A percentile compares a stretch with the other conserved stretches of the same genome.
These are phyloP conservation scores for Drosophila quasianomalipes DNA, from an alignment of 2,888 invertebrate species.

Conservation along the genomic window DNA sequence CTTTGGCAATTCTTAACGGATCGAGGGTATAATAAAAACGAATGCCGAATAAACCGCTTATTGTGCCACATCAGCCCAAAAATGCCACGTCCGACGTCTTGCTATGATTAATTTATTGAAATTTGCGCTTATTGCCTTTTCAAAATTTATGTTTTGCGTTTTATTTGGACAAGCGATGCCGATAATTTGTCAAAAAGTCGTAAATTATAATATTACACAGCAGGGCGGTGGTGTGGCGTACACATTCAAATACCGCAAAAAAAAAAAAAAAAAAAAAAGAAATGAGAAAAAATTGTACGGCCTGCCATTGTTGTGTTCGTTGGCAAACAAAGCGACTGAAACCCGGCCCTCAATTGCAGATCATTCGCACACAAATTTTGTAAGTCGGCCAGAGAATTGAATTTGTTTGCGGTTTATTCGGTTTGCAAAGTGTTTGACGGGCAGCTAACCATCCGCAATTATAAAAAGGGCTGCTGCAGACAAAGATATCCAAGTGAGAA, in stretches of 20 bases:
- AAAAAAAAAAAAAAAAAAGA: background rate
- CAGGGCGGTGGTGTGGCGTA: background rate
- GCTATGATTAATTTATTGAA: slow-evolving; percentile 78
- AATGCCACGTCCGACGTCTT: slow-evolving; percentile 49
- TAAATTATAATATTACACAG: slow-evolving; percentile 72
- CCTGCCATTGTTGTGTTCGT: background rate
- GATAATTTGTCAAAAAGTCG: slow-evolving; percentile 82
- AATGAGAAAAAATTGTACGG: background rate
- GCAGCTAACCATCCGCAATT: slow-evolving; percentile 29
- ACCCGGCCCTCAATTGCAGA: slow-evolving; percentile 1
- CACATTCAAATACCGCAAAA: slow-evolving; percentile 1
- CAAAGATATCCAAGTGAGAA: slow-evolving; percentile 10
- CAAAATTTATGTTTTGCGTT: slow-evolving; percentile 69
- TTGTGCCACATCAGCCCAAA: slow-evolving; percentile 26
- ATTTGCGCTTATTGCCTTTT: slow-evolving; percentile 77
- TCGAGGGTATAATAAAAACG: slow-evolving; percentile 23
- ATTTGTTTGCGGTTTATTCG: slow-evolving; percentile 64
- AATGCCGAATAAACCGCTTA: slow-evolving; percentile 59
- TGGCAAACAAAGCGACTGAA: background rate
- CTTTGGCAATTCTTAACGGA: background rate
- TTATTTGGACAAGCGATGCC: slow-evolving; percentile 72
- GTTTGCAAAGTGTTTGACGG: slow-evolving; percentile 37
- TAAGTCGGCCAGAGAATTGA: slow-evolving; percentile 47
- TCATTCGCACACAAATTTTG: slow-evolving; percentile 11
- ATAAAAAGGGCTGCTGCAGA: slow-evolving; percentile 1